Evolutionary conservation across 30 jellyfish, hydroid and myxozoan species (phyloP).

Genomic region (Sanderia malayensis): DNA sequence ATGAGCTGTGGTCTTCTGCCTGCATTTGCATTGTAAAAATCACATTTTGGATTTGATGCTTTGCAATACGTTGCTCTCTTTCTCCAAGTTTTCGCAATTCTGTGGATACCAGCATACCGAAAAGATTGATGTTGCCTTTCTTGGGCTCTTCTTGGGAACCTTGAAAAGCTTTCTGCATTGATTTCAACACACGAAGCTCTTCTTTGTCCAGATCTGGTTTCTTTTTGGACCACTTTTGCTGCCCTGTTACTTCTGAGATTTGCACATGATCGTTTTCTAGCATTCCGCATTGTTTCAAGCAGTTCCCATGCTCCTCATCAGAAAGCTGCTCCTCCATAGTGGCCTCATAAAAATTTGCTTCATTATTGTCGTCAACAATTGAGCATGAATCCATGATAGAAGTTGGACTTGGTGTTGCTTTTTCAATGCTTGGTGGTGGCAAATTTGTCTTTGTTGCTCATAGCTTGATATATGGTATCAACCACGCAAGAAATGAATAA

Average conservation of each 20-base stretch:
- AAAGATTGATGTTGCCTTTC: conserved; percentile 8
- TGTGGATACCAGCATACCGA: conserved; percentile 22
- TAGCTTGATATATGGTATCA: neutral
- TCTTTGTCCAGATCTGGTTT: no score
- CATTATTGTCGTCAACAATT: neutral
- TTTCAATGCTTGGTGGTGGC: neutral
- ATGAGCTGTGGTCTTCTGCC: neutral
- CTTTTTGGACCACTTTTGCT: neutral
- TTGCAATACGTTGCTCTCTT: conserved; percentile 8
- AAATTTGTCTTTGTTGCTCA: neutral
- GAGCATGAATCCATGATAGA: no score
- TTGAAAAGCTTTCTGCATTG: neutral
- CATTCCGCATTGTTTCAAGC: neutral
- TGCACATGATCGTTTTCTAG: neutral
- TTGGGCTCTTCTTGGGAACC: neutral
- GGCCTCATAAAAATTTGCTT: neutral
- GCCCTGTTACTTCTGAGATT: neutral
- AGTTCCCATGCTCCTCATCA: neutral
- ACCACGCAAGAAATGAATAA: neutral
- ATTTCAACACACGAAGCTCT: neutral
- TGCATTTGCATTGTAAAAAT: conserved; percentile 15
- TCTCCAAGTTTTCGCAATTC: conserved; percentile 14
- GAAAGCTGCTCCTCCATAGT: neutral
- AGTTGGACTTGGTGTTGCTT: neutral
- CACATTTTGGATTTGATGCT: conserved; percentile 21